Percentiles rank a stretch among this genome's conserved stretches.
Conservation (phyloP, 2,888 invertebrate genomes). For the Bruchidius siliquastri region DNA sequence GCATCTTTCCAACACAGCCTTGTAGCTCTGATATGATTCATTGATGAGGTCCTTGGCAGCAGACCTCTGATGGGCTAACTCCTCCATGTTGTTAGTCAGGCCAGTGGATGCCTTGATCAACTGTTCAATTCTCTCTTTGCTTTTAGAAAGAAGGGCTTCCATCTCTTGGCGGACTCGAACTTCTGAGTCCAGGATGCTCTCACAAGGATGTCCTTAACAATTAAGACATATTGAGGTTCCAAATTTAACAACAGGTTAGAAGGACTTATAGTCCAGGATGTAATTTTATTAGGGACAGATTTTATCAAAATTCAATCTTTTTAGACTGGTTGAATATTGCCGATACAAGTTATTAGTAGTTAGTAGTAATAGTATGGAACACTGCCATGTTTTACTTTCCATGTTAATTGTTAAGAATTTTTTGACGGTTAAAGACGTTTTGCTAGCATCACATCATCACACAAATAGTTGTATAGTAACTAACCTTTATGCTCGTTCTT, state of each 20-base stretch:
- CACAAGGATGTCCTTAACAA: conserved; percentile 67
- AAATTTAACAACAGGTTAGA: too few species aligned
- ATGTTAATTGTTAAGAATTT: too few species aligned
- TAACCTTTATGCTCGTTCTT: conserved; percentile 68
- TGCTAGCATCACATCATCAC: too few species aligned
- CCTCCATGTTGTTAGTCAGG: conserved; percentile 75
- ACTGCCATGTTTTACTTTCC: too few species aligned
- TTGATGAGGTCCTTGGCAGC: conserved; percentile 78
- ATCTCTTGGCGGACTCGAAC: conserved; percentile 70
- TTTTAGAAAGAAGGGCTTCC: conserved; percentile 67
- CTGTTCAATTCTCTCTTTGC: conserved; percentile 68
- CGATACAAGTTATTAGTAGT: too few species aligned
- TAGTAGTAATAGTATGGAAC: too few species aligned
- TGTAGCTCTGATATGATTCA: conserved; percentile 74
- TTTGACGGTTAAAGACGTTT: too few species aligned
- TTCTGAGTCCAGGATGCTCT: conserved; percentile 76
- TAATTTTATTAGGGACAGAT: too few species aligned
- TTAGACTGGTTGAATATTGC: too few species aligned
- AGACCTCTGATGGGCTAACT: conserved; percentile 82
- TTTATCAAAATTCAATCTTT: too few species aligned
- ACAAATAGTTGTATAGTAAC: neutral
- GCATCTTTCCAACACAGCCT: conserved; percentile 75
- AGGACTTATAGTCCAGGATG: too few species aligned
- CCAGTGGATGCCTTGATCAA: conserved; percentile 72
- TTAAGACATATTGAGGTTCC: neutral